These are phyloP conservation scores for Geodia barretti DNA, from an alignment of 37 sponge, comb jelly and placozoan genomes.

Conservation along the genomic window DNA sequence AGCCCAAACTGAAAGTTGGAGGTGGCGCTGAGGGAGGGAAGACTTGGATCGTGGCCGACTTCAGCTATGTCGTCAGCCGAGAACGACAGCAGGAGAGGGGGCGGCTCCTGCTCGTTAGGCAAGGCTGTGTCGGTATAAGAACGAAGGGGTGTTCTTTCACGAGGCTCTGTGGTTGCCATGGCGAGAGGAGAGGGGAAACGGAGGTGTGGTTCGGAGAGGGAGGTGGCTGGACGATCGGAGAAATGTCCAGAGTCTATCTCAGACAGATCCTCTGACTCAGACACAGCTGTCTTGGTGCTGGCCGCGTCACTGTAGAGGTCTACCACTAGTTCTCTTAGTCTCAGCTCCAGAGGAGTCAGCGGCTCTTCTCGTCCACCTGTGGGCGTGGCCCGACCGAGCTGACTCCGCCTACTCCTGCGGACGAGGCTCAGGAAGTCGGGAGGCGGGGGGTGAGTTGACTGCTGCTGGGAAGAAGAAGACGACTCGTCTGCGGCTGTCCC, in stretches of 20 bases:
- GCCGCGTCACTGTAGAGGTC: slow-evolving; percentile 8
- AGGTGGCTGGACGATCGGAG: not conserved
- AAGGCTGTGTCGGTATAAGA: not conserved
- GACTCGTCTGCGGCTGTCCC: not conserved
- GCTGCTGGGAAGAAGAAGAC: too few species aligned
- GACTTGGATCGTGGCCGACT: not conserved
- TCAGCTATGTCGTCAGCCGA: not conserved
- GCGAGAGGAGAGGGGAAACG: too few species aligned
- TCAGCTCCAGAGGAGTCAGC: slow-evolving; percentile 20
- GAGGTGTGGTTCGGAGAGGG: not conserved
- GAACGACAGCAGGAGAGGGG: not conserved
- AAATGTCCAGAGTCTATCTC: not conserved
- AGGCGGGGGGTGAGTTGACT: too few species aligned
- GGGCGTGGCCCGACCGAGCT: slow-evolving; percentile 14
- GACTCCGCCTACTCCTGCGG: too few species aligned
- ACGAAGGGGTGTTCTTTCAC: not conserved
- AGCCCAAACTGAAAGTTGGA: not conserved
- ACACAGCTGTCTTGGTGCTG: not conserved
- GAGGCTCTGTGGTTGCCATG: slow-evolving; percentile 1
- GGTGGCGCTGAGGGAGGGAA: not conserved
- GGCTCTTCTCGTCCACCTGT: not conserved
- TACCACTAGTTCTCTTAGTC: slow-evolving; percentile 2
- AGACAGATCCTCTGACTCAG: not conserved
- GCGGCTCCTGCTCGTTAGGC: not conserved
- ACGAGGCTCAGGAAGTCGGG: slow-evolving; percentile 4